Evolutionary conservation across 2,888 invertebrate species (phyloP).

Genomic region (Eilema griseolum): DNA sequence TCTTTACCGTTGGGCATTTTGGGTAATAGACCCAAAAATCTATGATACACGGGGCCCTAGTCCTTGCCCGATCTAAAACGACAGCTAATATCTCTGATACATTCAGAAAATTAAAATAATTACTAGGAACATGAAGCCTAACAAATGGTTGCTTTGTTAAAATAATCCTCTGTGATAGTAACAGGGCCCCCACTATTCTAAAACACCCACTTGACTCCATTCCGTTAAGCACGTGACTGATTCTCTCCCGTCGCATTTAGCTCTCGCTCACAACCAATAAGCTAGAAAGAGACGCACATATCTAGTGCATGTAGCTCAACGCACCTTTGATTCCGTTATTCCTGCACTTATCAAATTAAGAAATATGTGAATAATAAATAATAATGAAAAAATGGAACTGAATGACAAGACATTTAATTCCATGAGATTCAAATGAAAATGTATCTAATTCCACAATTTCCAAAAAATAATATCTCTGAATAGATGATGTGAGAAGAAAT

Average conservation of each 20-base stretch:
- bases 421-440: not conserved
- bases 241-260: not conserved
- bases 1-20: too few relatives aligned
- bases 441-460: too few relatives aligned
- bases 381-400: not conserved
- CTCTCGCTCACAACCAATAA: not conserved
- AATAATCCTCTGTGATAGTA: too few relatives aligned
- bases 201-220: not conserved
- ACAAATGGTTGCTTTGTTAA: too few relatives aligned
- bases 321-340: not conserved
- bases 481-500: too few relatives aligned
- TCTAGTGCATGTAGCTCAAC: not conserved
- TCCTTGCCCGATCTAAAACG: not conserved
- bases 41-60: not conserved
- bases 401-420: not conserved
- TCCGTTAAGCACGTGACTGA: not conserved
- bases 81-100: too few relatives aligned
- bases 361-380: not conserved
- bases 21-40: too few relatives aligned
- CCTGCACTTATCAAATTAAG: not conserved
- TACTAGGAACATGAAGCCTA: too few relatives aligned
- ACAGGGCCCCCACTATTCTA: not conserved
- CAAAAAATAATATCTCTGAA: too few relatives aligned
- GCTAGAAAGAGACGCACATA: conserved; percentile 4
- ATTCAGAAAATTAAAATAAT: not conserved